Evolutionary conservation across 2,113 vertebrate species (phyloP).

Genomic region (Anarrhichthys ocellatus): DNA sequence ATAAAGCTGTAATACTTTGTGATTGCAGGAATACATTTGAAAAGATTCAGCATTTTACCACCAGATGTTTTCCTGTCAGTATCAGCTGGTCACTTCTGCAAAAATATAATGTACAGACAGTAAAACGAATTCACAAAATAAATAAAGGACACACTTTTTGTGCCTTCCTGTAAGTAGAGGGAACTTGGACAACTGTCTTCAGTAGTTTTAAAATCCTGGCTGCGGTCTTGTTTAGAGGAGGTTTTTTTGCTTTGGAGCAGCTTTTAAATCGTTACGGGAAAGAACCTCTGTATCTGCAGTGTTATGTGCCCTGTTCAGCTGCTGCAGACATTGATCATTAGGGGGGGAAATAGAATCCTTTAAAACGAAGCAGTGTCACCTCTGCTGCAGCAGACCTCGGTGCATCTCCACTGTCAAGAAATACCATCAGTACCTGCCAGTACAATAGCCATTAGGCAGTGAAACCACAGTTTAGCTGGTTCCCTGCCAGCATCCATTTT

Average conservation of each 20-base stretch:
- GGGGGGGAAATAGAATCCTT: not conserved
- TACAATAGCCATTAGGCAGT: conserved; percentile 70
- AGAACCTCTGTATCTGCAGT: not conserved
- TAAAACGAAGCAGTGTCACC: conserved; percentile 38
- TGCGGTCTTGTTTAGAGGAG: not conserved
- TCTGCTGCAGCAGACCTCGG: conserved; percentile 34
- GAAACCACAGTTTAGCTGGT: conserved; percentile 70
- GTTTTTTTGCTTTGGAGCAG: not conserved
- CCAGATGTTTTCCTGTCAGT: not conserved
- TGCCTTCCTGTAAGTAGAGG: not conserved
- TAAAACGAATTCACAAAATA: not conserved
- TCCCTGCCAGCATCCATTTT: conserved; percentile 76
- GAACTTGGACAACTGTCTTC: not conserved
- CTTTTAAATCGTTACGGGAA: not conserved
- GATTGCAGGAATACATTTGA: not conserved
- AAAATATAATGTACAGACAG: not conserved
- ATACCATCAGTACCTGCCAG: conserved; percentile 68
- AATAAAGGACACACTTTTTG: not conserved
- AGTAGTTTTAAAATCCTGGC: not conserved
- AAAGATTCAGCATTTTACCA: not conserved
- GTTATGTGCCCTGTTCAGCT: not conserved
- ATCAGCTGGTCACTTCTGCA: not conserved
- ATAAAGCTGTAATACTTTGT: not conserved
- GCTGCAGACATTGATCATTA: conserved; percentile 32
- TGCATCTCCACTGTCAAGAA: conserved; percentile 53